Evolutionary conservation across 1,140 invertebrate genomes (phyloP), one percentile per base, ranked within the genome.

Genomic region (Parapsyche elsis): DNA sequence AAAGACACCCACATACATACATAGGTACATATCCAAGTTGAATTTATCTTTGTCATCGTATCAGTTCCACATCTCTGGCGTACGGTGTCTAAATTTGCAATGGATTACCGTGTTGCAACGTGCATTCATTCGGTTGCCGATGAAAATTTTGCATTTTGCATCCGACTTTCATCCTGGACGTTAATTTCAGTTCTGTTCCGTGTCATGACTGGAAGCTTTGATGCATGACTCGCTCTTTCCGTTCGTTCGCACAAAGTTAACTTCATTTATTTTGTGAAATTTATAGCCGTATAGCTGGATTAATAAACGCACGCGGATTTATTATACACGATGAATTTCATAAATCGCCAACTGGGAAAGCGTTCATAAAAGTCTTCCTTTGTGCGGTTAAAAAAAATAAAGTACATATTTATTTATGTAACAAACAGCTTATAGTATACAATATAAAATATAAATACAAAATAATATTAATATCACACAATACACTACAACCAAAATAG

Each of bases 141-240:
- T 38, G 30, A 38, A 38, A 38, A 38, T 1, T 38, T 1, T 38
- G 30, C 30, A 38, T 38, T 38, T 38, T 7, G 30, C 30, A 38
- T 38, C 30, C 30, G 30, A 38, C 30, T 38, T 38, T 38, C 30
- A 38, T 38, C 30, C 30, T 38, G 30, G 30, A 38, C 57, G 57
- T 61, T 61, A 61, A 61, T 61, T 67, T 67, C 64, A 24, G 64
- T 67, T 26, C 64, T 67, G 64, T 67, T 67, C 64, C 64, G 21
- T 67, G 64, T 67, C 64, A 67, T n/a, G 64, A 24, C 9, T 23
- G 64, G 23, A 24, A 7, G 21, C 64, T 67, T 67, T 67, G 64
- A 67, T 67, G 64, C 64, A 67, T 67, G 57, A 61, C 57, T 61
- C 57, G 57, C 64, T 67, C 24, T 10, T 67, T 67, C 64, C 64